Percentiles rank a stretch among this genome's conserved stretches.
phyloP scores from a whole-genome alignment of 1,140 invertebrate genomes.

The Colletes gigas region DNA sequence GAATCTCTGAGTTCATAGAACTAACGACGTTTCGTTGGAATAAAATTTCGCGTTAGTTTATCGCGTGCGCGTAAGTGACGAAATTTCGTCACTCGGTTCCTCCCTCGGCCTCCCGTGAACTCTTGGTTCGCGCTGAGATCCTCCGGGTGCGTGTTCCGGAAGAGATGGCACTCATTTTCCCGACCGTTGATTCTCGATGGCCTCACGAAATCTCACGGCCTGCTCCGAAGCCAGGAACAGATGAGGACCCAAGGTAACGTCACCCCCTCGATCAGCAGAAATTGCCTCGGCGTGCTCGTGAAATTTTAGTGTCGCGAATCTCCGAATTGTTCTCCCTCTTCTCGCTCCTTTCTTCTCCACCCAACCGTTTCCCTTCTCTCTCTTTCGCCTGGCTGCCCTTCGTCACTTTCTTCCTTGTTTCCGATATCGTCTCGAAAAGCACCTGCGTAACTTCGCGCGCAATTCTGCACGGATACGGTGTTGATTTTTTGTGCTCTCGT shows the following conservation, averaged over 20 bases:
- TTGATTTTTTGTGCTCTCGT: background rate
- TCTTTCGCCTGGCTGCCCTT: background rate
- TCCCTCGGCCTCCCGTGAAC: conserved; percentile 40
- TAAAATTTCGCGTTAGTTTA: conserved; percentile 1
- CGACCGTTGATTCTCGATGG: conserved; percentile 76
- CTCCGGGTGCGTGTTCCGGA: conserved; percentile 73
- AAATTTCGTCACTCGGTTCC: conserved; percentile 57
- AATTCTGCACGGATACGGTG: conserved; percentile 14
- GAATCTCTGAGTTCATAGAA: background rate
- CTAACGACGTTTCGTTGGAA: background rate
- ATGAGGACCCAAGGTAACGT: conserved; percentile 34
- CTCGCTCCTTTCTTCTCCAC: background rate
- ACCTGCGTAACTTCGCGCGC: conserved; percentile 33
- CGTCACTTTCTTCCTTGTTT: background rate
- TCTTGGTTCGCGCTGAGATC: conserved; percentile 47
- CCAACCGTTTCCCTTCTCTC: background rate
- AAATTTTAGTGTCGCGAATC: conserved; percentile 72
- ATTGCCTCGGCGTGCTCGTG: conserved; percentile 69
- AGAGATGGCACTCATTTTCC: conserved; percentile 79
- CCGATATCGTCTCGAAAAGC: conserved; percentile 26
- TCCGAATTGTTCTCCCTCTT: conserved; percentile 54
- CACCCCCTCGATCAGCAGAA: conserved; percentile 68
- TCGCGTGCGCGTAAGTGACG: conserved; percentile 30
- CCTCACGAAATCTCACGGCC: conserved; percentile 48
- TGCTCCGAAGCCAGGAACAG: conserved; percentile 24